A percentile compares a stretch with the other conserved stretches of the same genome.
Evolutionary conservation across 2,888 invertebrate species (phyloP).

Genomic region (Cotesia congregata): DNA sequence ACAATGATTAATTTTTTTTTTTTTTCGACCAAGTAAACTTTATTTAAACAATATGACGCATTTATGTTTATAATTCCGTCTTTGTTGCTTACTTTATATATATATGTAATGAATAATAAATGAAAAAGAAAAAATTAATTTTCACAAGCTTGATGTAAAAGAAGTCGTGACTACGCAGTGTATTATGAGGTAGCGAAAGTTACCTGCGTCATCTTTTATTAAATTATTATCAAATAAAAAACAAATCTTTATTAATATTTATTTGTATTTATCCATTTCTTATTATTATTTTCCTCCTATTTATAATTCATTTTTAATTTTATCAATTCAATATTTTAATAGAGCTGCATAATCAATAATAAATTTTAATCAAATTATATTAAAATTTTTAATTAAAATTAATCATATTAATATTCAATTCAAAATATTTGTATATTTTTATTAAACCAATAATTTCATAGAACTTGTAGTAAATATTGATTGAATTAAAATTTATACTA

Average conservation of each 20-base stretch:
- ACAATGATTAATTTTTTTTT: conserved; percentile 56
- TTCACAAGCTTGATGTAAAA: conserved; percentile 40
- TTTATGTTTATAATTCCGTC: conserved; percentile 36
- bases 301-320: neutral
- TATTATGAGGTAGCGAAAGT: conserved; percentile 55
- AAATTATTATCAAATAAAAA: conserved; percentile 63
- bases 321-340: neutral
- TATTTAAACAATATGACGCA: conserved; percentile 53
- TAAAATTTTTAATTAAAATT: too few relatives aligned
- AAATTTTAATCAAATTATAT: neutral
- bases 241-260: conserved; percentile 40
- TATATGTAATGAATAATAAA: conserved; percentile 16
- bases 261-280: conserved; percentile 7
- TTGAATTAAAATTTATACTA: too few relatives aligned
- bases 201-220: conserved; percentile 58
- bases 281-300: neutral
- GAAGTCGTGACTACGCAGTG: conserved; percentile 57
- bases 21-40: conserved; percentile 59
- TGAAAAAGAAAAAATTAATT: conserved; percentile 19
- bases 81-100: conserved; percentile 26
- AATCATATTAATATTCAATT: too few relatives aligned
- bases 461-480: too few relatives aligned
- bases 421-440: too few relatives aligned
- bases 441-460: too few relatives aligned
- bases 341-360: neutral